Evolutionary conservation across 1,140 invertebrate genomes (phyloP).

Genomic region (Ostrea edulis): DNA sequence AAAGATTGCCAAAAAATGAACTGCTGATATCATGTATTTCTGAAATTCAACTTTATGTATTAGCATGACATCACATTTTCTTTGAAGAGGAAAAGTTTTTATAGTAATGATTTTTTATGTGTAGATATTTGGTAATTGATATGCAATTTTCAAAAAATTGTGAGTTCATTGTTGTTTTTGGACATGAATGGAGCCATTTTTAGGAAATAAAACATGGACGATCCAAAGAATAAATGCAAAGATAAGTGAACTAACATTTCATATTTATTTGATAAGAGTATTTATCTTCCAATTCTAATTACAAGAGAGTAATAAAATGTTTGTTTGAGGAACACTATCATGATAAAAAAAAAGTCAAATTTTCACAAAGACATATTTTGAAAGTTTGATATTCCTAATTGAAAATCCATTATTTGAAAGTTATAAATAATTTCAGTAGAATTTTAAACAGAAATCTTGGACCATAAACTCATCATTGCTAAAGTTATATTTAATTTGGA

Average conservation of each 20-base stretch:
- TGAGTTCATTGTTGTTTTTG: neutral
- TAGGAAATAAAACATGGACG: neutral
- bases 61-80: too few relatives aligned
- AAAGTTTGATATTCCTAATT: neutral
- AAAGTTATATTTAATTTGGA: conserved; percentile 3
- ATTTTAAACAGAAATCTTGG: conserved; percentile 21
- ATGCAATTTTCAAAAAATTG: neutral
- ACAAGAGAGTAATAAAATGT: neutral
- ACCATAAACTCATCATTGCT: conserved; percentile 22
- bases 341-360: neutral
- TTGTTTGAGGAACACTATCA: neutral
- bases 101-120: too few relatives aligned
- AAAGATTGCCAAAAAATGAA: too few relatives aligned
- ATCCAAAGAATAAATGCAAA: neutral
- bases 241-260: neutral
- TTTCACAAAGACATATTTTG: neutral
- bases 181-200: conserved; percentile 20
- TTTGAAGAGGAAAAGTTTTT: too few relatives aligned
- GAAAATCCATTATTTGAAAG: conserved; percentile 12
- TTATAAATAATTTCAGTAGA: conserved; percentile 1
- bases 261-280: neutral
- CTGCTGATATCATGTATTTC: too few relatives aligned
- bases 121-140: neutral
- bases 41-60: too few relatives aligned
- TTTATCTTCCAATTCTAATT: neutral